phyloP scores from a whole-genome alignment of 2,888 invertebrate species.

The Tenthredo distinguenda region DNA sequence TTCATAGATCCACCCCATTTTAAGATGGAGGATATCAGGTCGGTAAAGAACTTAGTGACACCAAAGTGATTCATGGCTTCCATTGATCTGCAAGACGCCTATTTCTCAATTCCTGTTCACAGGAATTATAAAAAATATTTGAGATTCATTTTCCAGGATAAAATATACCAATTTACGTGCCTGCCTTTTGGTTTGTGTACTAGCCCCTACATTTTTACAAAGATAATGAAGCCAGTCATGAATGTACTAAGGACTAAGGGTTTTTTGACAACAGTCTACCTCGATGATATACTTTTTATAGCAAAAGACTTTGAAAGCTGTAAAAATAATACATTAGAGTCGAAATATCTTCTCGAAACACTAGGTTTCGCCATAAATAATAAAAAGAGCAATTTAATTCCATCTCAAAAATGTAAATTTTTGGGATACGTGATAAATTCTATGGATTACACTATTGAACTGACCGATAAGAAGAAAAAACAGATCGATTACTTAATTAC shows the following conservation, averaged over 20 bases:
- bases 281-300: constrained; percentile 58
- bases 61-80: constrained; percentile 51
- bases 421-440: constrained; percentile 30
- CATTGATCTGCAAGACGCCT: constrained; percentile 56
- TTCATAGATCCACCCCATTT: constrained; percentile 58
- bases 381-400: constrained; percentile 39
- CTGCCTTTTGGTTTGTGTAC: constrained; percentile 62
- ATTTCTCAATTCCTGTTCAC: constrained; percentile 57
- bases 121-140: constrained; percentile 59
- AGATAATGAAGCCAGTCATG: constrained; percentile 60
- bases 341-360: constrained; percentile 12
- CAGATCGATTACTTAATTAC: background rate
- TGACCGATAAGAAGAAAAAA: background rate
- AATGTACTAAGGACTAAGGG: constrained; percentile 46
- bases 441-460: constrained; percentile 19
- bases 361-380: constrained; percentile 49
- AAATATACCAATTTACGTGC: constrained; percentile 59
- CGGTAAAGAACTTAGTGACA: constrained; percentile 58
- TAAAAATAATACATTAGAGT: constrained; percentile 10
- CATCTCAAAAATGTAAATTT: constrained; percentile 45
- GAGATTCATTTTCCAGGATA: constrained; percentile 58
- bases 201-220: constrained; percentile 62
- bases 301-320: constrained; percentile 36
- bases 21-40: constrained; percentile 65
- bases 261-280: constrained; percentile 58